These are phyloP conservation scores for Chionis minor DNA, from an alignment of 2,113 vertebrate species.

Conservation along the genomic window DNA sequence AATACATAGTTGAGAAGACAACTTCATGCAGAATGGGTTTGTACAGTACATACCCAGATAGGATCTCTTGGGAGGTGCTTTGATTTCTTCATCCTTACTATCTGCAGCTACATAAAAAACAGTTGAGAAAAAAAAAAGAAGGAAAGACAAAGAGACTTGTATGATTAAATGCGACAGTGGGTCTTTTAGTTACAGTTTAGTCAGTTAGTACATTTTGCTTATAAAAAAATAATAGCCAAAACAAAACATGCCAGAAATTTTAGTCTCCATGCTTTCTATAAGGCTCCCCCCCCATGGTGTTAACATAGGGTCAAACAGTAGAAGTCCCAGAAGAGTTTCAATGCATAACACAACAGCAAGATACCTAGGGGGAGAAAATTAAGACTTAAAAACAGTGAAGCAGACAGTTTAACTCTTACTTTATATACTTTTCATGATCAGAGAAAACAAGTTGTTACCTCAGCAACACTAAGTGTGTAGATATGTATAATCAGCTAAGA, in stretches of 20 bases:
- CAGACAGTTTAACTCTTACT: neutral
- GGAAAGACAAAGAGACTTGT: constrained; percentile 68
- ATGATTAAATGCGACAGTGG: constrained; percentile 58
- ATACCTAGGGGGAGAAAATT: neutral
- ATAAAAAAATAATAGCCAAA: neutral
- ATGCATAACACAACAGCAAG: neutral
- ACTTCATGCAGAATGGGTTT: constrained; percentile 62
- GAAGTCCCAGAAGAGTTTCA: neutral
- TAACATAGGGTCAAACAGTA: neutral
- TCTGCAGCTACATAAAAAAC: constrained; percentile 83
- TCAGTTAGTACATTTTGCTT: constrained; percentile 40
- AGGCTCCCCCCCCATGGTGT: neutral
- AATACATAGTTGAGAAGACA: neutral
- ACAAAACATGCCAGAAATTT: constrained; percentile 27
- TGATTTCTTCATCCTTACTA: constrained; percentile 95
- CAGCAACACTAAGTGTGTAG: neutral
- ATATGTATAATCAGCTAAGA: neutral
- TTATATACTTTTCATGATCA: neutral
- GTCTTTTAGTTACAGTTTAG: constrained; percentile 17
- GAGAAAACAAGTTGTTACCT: neutral
- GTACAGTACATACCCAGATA: constrained; percentile 92
- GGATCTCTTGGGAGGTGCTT: constrained; percentile 87
- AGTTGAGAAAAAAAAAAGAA: constrained; percentile 45
- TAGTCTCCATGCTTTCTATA: neutral
- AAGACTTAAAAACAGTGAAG: neutral